These are phyloP conservation scores for Rhea pennata DNA, from an alignment of 2,113 vertebrate genomes.

Conservation along the genomic window DNA sequence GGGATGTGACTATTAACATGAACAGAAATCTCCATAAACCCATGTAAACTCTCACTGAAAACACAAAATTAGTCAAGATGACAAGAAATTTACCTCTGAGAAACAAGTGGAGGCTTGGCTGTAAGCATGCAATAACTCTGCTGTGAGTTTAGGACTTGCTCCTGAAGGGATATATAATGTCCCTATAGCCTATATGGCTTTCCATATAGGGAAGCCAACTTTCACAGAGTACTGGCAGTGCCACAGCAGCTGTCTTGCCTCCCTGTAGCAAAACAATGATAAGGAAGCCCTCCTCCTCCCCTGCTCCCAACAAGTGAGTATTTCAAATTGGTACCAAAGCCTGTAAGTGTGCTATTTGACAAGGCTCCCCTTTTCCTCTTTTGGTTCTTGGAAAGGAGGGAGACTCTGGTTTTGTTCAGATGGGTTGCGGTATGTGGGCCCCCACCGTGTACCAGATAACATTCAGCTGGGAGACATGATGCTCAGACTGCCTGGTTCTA, in stretches of 20 bases:
- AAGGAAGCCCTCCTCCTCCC: neutral
- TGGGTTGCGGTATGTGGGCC: rapidly evolving
- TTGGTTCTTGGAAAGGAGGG: neutral
- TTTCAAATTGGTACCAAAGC: neutral
- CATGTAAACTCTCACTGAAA: neutral
- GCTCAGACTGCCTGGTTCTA: rapidly evolving
- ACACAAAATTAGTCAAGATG: neutral
- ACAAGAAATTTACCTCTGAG: neutral
- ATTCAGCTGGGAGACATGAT: neutral
- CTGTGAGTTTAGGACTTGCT: neutral
- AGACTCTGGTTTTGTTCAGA: neutral
- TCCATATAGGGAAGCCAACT: neutral
- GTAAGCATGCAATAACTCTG: neutral
- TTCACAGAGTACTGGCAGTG: neutral
- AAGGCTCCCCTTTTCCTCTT: neutral
- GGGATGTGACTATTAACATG: neutral
- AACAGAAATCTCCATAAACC: neutral
- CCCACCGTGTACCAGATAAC: rapidly evolving
- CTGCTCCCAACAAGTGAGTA: neutral
- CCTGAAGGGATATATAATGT: neutral
- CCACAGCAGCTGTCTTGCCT: neutral
- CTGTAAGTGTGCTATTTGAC: neutral
- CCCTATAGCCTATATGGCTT: neutral
- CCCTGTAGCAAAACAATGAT: neutral
- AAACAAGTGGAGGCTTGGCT: neutral